A percentile compares a stretch with the other conserved stretches of the same genome.
phyloP scores from a whole-genome alignment of 2,113 vertebrate genomes.

The Vimba vimba region DNA sequence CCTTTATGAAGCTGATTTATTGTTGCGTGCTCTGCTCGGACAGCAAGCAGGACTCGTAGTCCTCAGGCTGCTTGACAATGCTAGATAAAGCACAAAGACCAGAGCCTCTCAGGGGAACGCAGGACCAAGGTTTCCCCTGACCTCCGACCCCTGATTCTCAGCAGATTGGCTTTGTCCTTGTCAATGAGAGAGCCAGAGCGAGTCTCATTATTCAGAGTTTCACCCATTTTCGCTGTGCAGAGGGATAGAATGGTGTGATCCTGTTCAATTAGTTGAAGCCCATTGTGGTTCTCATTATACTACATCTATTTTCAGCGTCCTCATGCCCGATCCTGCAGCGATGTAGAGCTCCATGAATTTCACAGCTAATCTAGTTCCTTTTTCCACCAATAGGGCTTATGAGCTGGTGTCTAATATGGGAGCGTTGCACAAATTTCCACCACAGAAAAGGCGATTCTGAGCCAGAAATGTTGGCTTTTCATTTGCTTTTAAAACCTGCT shows the following conservation, averaged over 20 bases:
- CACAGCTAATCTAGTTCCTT: slow-evolving; percentile 25
- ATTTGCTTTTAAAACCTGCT: not conserved
- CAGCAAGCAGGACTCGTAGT: slow-evolving; percentile 71
- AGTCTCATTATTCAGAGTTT: slow-evolving; percentile 58
- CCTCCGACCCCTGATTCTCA: slow-evolving; percentile 72
- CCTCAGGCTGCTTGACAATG: slow-evolving; percentile 66
- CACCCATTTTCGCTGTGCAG: slow-evolving; percentile 37
- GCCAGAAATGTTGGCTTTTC: not conserved
- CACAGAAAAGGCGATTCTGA: not conserved
- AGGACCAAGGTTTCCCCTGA: slow-evolving; percentile 71
- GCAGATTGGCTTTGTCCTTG: slow-evolving; percentile 81
- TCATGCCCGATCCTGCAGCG: slow-evolving; percentile 5
- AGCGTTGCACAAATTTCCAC: not conserved
- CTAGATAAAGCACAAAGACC: slow-evolving; percentile 76
- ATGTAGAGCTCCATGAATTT: slow-evolving; percentile 29
- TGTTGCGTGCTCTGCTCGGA: slow-evolving; percentile 67
- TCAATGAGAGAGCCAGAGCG: slow-evolving; percentile 66
- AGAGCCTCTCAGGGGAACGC: slow-evolving; percentile 67
- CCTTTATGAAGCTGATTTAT: slow-evolving; percentile 76
- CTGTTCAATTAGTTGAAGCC: slow-evolving; percentile 45
- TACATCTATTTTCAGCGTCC: slow-evolving; percentile 36
- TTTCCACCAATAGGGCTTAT: not conserved
- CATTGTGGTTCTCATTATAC: slow-evolving; percentile 8
- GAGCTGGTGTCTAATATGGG: not conserved
- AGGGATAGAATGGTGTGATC: slow-evolving; percentile 53